Percentiles rank a stretch among this genome's conserved stretches.
phyloP scores from a whole-genome alignment of 1,140 invertebrate genomes.

The Heliconius himera region DNA sequence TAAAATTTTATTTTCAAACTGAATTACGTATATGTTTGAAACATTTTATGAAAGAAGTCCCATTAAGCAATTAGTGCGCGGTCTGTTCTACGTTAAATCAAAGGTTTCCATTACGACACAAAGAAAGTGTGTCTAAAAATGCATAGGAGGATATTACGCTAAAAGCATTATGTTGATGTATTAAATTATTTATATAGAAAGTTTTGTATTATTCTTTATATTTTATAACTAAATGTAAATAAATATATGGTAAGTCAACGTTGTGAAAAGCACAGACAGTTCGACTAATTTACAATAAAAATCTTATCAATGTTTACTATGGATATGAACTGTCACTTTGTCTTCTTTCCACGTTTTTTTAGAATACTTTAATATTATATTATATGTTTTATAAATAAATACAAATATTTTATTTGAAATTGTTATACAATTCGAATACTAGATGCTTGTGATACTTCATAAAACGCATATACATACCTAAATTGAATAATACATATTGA shows the following conservation, averaged over 20 bases:
- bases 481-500: no score
- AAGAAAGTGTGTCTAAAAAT: constrained; percentile 10
- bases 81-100: background rate
- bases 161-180: background rate
- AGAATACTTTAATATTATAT: no score
- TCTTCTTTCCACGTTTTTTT: no score
- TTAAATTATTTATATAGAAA: background rate
- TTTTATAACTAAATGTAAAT: background rate
- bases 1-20: background rate
- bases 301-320: no score
- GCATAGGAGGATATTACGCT: background rate
- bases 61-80: constrained; percentile 6
- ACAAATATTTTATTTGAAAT: no score
- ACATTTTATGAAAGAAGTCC: background rate
- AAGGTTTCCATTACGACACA: constrained; percentile 8
- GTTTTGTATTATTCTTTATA: no score
- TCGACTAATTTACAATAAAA: no score
- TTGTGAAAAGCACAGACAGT: background rate
- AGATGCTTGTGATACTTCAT: no score
- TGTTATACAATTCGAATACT: no score
- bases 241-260: background rate
- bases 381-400: no score
- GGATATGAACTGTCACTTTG: no score
- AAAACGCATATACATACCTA: no score
- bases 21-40: background rate